Evolutionary conservation across 1,140 invertebrate species (phyloP), one percentile per base, ranked within the genome.

Genomic region (Drosophila erecta): DNA sequence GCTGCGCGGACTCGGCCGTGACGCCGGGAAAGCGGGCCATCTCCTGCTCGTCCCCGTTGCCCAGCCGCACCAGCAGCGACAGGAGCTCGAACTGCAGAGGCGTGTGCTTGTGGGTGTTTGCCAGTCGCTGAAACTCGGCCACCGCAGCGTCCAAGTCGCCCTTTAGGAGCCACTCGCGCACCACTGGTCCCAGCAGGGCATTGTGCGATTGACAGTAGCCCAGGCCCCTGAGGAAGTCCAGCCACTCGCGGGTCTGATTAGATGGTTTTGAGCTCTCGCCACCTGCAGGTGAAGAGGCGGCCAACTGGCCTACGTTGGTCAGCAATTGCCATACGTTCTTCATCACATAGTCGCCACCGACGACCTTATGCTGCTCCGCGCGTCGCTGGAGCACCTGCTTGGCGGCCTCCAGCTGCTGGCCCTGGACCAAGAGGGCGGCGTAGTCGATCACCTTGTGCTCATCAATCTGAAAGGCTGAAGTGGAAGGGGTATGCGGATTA

Each of bases 1-100:
- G 61, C 57, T 91, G 77, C 0, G 84, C 72, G 0, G 76, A 44
- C 0, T 53, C 64, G 2, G 56, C 66, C 0, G 57, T 71, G 3
- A 70, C 47, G 14, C 50, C 60, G 2, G 55, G 57, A 27, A 64
- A 87, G 8, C 67, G 71, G 1, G 74, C 59, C 35, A 78, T 41
- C 12, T 80, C 66, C 24, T 70, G 37, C 8, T 40, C 78, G 14
- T 90, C 61, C 2, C 69, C 72, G 60, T 92, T 90, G 37, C 87
- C 69, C 1, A 87, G 40, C 53, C 92, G 76, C 17, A 94, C 74
- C 22, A 94, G 67, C 53, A 76, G 55, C 22, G 67, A 80, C 8
- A 94, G 72, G 4, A 94, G 24, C 81, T 94, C 93, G n/a, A 93
- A 90, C 71, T 93, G 92, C 20, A 94, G 67, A 2, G 94, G 94